A percentile compares a stretch with the other conserved stretches of the same genome.
Conservation (phyloP, 2,797 vertebrate genomes). For the Rhinophrynus dorsalis region DNA sequence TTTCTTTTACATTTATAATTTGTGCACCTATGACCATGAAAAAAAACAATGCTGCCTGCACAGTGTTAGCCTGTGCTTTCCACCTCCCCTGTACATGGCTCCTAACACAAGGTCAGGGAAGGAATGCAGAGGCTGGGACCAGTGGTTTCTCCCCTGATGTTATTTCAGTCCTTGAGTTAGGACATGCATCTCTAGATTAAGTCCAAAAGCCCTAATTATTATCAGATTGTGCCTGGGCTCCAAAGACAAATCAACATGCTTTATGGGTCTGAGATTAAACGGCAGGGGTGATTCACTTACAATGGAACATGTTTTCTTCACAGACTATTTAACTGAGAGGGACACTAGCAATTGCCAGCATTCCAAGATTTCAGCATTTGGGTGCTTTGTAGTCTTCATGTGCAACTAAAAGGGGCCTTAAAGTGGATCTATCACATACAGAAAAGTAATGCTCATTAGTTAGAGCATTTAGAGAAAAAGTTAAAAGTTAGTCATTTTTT, state of each 20-base stretch:
- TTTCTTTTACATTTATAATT: too few relatives aligned
- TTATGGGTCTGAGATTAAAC: slow-evolving; percentile 34
- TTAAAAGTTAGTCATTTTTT: too few relatives aligned
- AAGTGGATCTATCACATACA: too few relatives aligned
- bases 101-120: slow-evolving; percentile 42
- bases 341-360: not conserved
- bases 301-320: not conserved
- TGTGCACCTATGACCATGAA: not conserved
- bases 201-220: slow-evolving; percentile 43
- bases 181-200: slow-evolving; percentile 29
- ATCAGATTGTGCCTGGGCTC: slow-evolving; percentile 25
- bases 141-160: slow-evolving; percentile 19
- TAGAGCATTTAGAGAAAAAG: too few relatives aligned
- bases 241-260: not conserved
- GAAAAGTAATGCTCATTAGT: too few relatives aligned
- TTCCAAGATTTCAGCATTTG: too few relatives aligned
- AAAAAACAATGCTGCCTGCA: not conserved
- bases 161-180: not conserved
- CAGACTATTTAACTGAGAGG: not conserved
- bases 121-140: slow-evolving; percentile 42
- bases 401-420: too few relatives aligned
- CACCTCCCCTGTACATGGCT: not conserved
- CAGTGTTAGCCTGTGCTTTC: not conserved
- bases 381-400: too few relatives aligned
- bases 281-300: not conserved